Conservation (phyloP, 2,797 vertebrate genomes). For the Periparus ater region DNA sequence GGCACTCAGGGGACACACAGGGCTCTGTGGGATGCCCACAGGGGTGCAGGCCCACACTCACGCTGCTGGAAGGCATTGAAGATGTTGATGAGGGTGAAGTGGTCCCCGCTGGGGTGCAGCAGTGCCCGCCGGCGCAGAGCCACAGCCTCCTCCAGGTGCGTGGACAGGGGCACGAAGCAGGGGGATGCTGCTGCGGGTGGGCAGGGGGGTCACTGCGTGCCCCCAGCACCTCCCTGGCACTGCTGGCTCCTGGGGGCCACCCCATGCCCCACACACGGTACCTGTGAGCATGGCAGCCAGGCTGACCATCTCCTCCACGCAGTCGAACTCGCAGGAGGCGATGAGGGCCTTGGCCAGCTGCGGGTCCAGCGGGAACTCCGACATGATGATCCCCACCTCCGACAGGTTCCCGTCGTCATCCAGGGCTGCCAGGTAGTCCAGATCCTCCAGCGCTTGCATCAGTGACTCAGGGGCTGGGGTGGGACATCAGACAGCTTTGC, state of each 20-base stretch:
- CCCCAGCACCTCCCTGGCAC: neutral
- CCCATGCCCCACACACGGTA: neutral
- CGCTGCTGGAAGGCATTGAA: slow-evolving; percentile 87
- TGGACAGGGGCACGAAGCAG: slow-evolving; percentile 81
- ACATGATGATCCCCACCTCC: slow-evolving; percentile 95
- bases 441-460: slow-evolving; percentile 96
- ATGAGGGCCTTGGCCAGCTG: slow-evolving; percentile 91
- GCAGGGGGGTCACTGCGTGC: neutral
- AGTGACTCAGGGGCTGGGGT: slow-evolving; percentile 87
- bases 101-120: slow-evolving; percentile 88
- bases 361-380: slow-evolving; percentile 90
- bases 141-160: slow-evolving; percentile 78
- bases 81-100: slow-evolving; percentile 93
- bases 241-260: neutral
- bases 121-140: slow-evolving; percentile 77
- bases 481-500: neutral
- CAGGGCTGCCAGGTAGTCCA: slow-evolving; percentile 94
- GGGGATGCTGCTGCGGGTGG: slow-evolving; percentile 26
- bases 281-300: slow-evolving; percentile 94
- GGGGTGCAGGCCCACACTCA: slow-evolving; percentile 41
- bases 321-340: slow-evolving; percentile 93
- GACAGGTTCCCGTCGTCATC: slow-evolving; percentile 92
- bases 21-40: fast-evolving
- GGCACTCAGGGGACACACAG: neutral
- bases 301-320: slow-evolving; percentile 93